Evolutionary conservation across 2,888 invertebrate species (phyloP).

Genomic region (Malthinus flaveolus): DNA sequence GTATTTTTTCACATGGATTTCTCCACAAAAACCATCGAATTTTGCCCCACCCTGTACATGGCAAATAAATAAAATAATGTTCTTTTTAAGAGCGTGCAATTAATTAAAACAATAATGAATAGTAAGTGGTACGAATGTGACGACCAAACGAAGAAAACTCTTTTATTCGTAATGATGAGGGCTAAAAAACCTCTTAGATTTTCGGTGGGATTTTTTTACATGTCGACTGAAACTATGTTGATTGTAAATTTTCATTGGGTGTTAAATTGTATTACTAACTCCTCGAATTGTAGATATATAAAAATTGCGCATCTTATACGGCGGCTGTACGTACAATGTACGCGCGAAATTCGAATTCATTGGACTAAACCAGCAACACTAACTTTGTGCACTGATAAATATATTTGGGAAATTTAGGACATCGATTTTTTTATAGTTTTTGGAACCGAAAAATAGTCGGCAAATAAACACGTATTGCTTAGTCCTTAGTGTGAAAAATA

Average conservation of each 20-base stretch:
- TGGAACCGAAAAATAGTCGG: too few species aligned
- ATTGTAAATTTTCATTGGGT: background rate
- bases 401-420: too few species aligned
- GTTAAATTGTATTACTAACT: background rate
- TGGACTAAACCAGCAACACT: too few species aligned
- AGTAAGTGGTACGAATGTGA: slow-evolving; percentile 10
- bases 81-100: slow-evolving; percentile 9
- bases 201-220: slow-evolving; percentile 9
- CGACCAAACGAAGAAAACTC: background rate
- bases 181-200: slow-evolving; percentile 6
- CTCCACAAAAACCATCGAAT: too few species aligned
- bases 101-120: slow-evolving; percentile 5
- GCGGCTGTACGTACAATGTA: background rate
- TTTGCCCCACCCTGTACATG: too few species aligned
- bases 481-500: too few species aligned
- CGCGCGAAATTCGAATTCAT: too few species aligned
- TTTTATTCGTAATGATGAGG: slow-evolving; percentile 1
- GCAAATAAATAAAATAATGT: background rate
- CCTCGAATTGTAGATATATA: background rate
- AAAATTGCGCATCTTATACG: background rate
- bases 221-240: slow-evolving; percentile 10
- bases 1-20: too few species aligned
- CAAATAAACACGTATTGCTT: too few species aligned
- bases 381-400: too few species aligned
- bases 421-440: too few species aligned